Conservation (phyloP, 2,797 vertebrate species). For the Enteromius treurensis region DNA sequence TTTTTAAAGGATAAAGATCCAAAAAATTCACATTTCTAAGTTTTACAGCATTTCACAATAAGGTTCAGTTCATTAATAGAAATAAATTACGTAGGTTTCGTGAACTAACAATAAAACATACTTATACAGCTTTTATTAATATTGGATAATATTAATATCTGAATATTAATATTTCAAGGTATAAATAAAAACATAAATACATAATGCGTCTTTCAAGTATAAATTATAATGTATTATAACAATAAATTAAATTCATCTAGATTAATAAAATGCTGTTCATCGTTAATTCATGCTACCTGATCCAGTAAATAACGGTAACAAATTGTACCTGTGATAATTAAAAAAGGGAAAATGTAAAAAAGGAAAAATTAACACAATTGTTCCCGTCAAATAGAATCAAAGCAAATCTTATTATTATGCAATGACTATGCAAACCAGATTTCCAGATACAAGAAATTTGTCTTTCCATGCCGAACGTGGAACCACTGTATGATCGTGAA, state of each 20-base stretch:
- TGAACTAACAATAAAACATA: not conserved
- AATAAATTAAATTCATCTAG: not conserved
- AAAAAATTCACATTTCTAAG: too few species aligned
- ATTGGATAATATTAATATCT: not conserved
- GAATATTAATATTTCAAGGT: not conserved
- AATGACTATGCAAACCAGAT: not conserved
- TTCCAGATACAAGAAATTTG: not conserved
- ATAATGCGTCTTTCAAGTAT: not conserved
- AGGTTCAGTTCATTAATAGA: not conserved
- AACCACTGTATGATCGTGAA: not conserved
- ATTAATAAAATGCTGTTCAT: not conserved
- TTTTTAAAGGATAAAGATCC: not conserved
- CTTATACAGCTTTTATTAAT: not conserved
- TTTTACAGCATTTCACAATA: not conserved
- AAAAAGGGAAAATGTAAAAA: not conserved
- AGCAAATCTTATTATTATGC: not conserved
- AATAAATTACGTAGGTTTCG: not conserved
- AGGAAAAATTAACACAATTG: not conserved
- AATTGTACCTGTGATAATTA: not conserved
- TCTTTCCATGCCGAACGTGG: not conserved
- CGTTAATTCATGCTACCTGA: not conserved
- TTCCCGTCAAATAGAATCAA: not conserved
- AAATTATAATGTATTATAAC: not conserved
- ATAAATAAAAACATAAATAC: not conserved
- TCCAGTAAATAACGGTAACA: not conserved